Evolutionary conservation across 1,140 invertebrate species (phyloP).

Genomic region (Dendroctonus valens): DNA sequence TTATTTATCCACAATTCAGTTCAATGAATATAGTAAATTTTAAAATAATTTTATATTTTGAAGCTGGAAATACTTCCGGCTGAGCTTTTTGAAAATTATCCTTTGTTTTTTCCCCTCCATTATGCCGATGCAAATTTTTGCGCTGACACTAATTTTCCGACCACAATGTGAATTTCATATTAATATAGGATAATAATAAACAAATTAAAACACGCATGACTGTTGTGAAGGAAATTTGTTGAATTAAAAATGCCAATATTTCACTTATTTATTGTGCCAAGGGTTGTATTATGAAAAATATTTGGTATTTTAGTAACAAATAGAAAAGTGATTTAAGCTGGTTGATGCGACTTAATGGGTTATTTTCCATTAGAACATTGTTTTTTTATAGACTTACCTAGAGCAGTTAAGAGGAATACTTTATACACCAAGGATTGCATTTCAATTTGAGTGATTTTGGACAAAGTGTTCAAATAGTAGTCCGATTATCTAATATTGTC

Average conservation of each 20-base stretch:
- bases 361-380: too few species aligned
- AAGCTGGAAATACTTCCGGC: conserved; percentile 12
- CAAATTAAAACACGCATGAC: not conserved
- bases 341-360: too few species aligned
- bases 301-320: too few species aligned
- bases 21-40: conserved; percentile 12
- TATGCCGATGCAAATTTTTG: conserved; percentile 12
- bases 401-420: too few species aligned
- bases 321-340: too few species aligned
- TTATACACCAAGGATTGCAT: too few species aligned
- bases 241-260: not conserved
- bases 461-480: too few species aligned
- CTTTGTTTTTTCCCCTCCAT: conserved; percentile 17
- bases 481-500: too few species aligned
- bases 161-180: not conserved
- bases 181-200: conserved; percentile 2
- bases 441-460: too few species aligned
- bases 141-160: conserved; percentile 4
- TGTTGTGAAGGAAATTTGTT: conserved; percentile 6
- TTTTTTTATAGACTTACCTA: too few species aligned
- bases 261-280: too few species aligned
- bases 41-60: conserved; percentile 13
- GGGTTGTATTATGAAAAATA: too few species aligned
- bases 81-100: conserved; percentile 15
- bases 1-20: conserved; percentile 6